Base-by-base conservation (phyloP, 2,888 invertebrate species). In the Eilema sororculum region DNA sequence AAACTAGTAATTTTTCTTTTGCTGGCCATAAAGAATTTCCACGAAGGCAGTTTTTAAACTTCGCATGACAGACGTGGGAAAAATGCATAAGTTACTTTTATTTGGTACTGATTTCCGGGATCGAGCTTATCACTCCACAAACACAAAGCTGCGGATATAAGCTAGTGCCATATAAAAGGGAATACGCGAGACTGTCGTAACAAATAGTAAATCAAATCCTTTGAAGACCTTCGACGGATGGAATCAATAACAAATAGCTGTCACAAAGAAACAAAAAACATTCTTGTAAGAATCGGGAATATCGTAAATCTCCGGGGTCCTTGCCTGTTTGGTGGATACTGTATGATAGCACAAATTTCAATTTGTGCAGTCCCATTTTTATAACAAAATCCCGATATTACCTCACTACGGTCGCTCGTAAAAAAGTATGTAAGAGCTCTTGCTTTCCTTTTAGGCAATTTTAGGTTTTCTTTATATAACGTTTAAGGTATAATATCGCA, bases 311-410 rank as follows among this genome's bases (percentile, higher is more conserved):
- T 80, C 72, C 37, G 25, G 76, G 67, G 77, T 41, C 41, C 67
- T 69, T 73, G 57, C 61, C 62, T 76, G 73, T 77, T 76, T 71
- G 75, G 65, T 68, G 67, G 67, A 77, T 70, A 58, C 76, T 63
- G 72, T 74, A 76, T 76, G 80, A 81, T 75, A 78, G 72, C 66
- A 80, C 78, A 79, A 76, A 82, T 82, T 82, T 82, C 82, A 81
- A 81, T 81, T 80, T 80, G 79, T 78, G 70, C 75, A 79, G 68
- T 78, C 69, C 78, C 75, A 79, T 82, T 78, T 80, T 80, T 82
- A 79, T 71, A 80, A 80, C 79, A 79, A 80, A 78, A 76, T 73
- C 79, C 71, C 57, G 63, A 78, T 77, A 78, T 80, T 82, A 76
- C 80, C 78, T 76, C 68, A 69, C 68, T 69, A 63, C n/a, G 68